Evolutionary conservation across 1,140 invertebrate genomes (phyloP).

Genomic region (Leptestheria dahalacensis): DNA sequence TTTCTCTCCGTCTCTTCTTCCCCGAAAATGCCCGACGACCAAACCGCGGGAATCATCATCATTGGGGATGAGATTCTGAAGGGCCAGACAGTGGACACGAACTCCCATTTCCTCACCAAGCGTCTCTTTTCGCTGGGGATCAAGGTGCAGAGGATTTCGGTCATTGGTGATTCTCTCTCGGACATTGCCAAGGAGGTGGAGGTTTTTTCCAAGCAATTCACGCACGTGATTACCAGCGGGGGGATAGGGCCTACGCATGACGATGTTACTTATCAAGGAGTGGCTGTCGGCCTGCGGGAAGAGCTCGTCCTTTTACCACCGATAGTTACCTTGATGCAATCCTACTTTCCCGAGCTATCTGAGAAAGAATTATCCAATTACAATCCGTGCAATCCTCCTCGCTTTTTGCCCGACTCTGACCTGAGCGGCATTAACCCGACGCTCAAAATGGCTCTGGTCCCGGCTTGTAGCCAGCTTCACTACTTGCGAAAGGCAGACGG

Average conservation of each 20-base stretch:
- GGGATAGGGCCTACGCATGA: constrained; percentile 75
- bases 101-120: constrained; percentile 50
- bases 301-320: constrained; percentile 39
- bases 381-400: constrained; percentile 7
- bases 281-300: constrained; percentile 53
- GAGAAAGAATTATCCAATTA: constrained; percentile 23
- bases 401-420: constrained; percentile 2
- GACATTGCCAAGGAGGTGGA: constrained; percentile 50
- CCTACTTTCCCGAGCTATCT: constrained; percentile 23
- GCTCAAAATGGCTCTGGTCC: constrained; percentile 36
- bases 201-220: constrained; percentile 41
- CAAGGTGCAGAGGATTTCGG: constrained; percentile 48
- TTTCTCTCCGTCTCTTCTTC: background rate
- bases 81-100: constrained; percentile 56
- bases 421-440: constrained; percentile 22
- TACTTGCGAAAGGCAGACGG: constrained; percentile 18
- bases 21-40: background rate
- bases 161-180: constrained; percentile 51
- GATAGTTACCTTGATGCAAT: constrained; percentile 36
- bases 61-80: constrained; percentile 78
- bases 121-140: constrained; percentile 48
- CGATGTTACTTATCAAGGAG: constrained; percentile 63
- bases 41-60: constrained; percentile 33
- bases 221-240: constrained; percentile 58
- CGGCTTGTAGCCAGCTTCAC: constrained; percentile 24